These are phyloP conservation scores for Halictus quadricinctus DNA, from an alignment of 2,888 invertebrate species.

Conservation along the genomic window DNA sequence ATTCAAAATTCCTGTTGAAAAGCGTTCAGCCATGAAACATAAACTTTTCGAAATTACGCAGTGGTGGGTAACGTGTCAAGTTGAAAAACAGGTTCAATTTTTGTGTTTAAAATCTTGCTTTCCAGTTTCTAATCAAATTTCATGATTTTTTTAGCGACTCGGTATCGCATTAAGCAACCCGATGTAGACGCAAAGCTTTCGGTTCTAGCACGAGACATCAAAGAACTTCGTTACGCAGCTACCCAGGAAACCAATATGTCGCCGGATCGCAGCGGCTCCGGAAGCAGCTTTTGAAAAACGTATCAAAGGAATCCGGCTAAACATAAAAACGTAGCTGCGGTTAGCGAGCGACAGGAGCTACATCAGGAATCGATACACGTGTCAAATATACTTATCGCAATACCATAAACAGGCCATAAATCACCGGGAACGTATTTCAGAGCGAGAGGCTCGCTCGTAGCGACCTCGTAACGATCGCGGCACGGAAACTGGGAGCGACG, in stretches of 20 bases:
- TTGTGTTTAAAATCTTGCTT: background rate
- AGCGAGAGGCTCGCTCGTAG: constrained; percentile 14
- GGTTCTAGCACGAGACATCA: background rate
- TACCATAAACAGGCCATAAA: constrained; percentile 54
- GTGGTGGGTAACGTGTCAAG: no score
- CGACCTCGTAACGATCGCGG: constrained; percentile 40
- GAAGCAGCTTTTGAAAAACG: background rate
- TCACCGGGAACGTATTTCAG: constrained; percentile 37
- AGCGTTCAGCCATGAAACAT: no score
- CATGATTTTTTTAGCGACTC: background rate
- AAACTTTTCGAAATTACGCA: no score
- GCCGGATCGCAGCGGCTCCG: background rate
- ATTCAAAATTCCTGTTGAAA: no score
- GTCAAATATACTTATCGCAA: constrained; percentile 49
- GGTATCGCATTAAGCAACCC: background rate
- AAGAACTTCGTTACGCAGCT: background rate
- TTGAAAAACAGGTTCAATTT: background rate
- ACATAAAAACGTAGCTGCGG: background rate
- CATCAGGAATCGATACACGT: constrained; percentile 25
- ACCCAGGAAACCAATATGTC: background rate
- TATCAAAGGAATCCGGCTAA: background rate
- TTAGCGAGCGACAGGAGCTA: constrained; percentile 5
- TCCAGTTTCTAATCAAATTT: background rate
- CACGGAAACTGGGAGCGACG: constrained; percentile 37
- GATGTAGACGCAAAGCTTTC: background rate